phyloP scores from a whole-genome alignment of 2,113 vertebrate genomes.

The Stigmatopora argus region DNA sequence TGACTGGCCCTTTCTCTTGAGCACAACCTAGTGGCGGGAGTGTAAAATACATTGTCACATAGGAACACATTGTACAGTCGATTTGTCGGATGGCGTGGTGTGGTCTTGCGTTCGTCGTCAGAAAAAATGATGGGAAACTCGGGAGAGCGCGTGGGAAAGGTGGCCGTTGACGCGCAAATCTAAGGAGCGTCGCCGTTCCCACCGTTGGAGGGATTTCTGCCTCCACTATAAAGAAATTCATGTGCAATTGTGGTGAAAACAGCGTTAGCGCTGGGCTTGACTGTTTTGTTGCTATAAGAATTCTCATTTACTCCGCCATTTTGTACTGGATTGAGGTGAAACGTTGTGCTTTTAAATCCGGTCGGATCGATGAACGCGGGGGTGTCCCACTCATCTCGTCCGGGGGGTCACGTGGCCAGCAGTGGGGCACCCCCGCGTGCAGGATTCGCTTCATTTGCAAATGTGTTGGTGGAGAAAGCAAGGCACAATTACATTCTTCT shows the following conservation, averaged over 20 bases:
- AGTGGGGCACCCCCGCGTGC: no score
- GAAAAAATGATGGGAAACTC: neutral
- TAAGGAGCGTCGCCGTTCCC: no score
- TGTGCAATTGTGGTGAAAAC: slow-evolving; percentile 47
- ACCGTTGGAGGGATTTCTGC: slow-evolving; percentile 29
- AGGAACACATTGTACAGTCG: neutral
- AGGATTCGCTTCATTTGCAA: no score
- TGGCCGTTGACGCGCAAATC: no score
- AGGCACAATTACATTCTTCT: slow-evolving; percentile 48
- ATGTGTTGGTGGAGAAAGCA: slow-evolving; percentile 38
- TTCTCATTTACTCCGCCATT: slow-evolving; percentile 44
- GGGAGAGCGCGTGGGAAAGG: no score
- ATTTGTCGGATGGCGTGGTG: neutral
- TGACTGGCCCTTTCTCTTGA: neutral
- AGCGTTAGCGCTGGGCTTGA: slow-evolving; percentile 49
- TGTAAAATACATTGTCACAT: neutral
- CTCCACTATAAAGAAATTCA: slow-evolving; percentile 41
- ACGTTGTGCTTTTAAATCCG: neutral
- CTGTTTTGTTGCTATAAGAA: slow-evolving; percentile 53
- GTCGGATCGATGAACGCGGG: no score
- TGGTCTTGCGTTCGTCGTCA: neutral
- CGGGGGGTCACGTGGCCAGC: no score
- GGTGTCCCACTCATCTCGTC: no score
- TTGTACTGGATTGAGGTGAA: neutral
- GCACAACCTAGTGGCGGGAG: neutral